Base-by-base conservation (phyloP, 2,888 invertebrate genomes). In the Phengaris arion region DNA sequence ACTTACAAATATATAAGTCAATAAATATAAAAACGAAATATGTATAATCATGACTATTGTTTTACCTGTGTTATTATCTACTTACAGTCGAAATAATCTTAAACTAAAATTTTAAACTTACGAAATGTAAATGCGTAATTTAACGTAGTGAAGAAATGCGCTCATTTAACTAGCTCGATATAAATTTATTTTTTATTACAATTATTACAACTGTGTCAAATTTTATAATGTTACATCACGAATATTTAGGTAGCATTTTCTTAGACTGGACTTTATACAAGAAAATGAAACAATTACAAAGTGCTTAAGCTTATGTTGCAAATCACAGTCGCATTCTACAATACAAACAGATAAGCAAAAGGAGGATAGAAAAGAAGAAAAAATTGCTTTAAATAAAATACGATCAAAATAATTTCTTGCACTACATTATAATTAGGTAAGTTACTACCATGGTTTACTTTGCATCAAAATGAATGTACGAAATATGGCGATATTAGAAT, bases 31-130 rank as follows among this genome's bases (percentile, higher is more conserved):
- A 51, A 70, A 70, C 51, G 54, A 22, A 72, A 72, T 72, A 72
- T 72, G 64, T 64, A 72, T 52, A 72, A 72, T 72, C 48, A 52
- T 54, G 72, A 72, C 72, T 72, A 72, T 72, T 72, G 70, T 79
- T 79, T 79, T 81, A 81, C 81, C 81, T 79, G 80, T 76, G 76
- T 78, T 76, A 79, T 79, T 79, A 76, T 75, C 80, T 79, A 80
- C 78, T 78, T 80, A 81, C 77, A 81, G 77, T 77, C 79, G 78
- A 80, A 78, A 77, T 51, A 77, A 79, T 76, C 82, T 81, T 84
- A 84, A 79, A 78, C 80, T 82, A 83, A 81, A 81, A 80, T 79
- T 83, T 85, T 84, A 84, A 83, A 85, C 82, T 85, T 87, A 80
- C 81, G 81, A 83, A 85, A 72, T 13, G 72, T 72, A 72, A 72